Conservation (phyloP, 2,797 vertebrate species). For the Hydrophis major region DNA sequence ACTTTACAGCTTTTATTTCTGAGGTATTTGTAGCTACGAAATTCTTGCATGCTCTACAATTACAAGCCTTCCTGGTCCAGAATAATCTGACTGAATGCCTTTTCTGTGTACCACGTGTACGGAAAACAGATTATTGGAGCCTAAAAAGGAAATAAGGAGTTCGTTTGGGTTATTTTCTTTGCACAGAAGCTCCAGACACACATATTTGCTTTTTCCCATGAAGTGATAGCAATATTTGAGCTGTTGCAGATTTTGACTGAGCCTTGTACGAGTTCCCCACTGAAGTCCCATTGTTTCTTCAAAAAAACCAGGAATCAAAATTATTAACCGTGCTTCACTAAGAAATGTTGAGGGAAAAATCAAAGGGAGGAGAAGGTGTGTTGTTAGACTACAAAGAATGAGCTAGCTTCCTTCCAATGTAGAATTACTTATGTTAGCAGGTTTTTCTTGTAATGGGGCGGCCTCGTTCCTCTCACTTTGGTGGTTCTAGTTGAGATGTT, state of each 20-base stretch:
- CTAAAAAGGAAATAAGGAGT: constrained; percentile 36
- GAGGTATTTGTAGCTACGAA: background rate
- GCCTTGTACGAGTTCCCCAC: background rate
- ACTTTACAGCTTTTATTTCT: background rate
- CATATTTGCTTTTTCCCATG: background rate
- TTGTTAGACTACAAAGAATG: background rate
- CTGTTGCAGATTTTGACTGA: background rate
- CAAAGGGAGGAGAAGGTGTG: background rate
- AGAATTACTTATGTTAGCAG: background rate
- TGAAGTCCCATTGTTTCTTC: background rate
- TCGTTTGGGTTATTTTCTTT: constrained; percentile 8
- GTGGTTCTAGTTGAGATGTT: no score
- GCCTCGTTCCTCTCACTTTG: accelerated
- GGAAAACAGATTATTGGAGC: constrained; percentile 35
- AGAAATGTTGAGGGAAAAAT: background rate
- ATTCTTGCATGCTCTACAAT: background rate
- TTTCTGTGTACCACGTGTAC: constrained; percentile 31
- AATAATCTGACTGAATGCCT: constrained; percentile 49
- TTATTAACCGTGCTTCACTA: background rate
- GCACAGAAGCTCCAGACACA: background rate
- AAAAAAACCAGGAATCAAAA: background rate
- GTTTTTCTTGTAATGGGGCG: background rate
- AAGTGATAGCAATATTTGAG: constrained; percentile 5
- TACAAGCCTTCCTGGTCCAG: background rate
- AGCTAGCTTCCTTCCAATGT: background rate